These are phyloP conservation scores for Euproctis similis DNA, from an alignment of 2,888 invertebrate species.

Conservation along the genomic window DNA sequence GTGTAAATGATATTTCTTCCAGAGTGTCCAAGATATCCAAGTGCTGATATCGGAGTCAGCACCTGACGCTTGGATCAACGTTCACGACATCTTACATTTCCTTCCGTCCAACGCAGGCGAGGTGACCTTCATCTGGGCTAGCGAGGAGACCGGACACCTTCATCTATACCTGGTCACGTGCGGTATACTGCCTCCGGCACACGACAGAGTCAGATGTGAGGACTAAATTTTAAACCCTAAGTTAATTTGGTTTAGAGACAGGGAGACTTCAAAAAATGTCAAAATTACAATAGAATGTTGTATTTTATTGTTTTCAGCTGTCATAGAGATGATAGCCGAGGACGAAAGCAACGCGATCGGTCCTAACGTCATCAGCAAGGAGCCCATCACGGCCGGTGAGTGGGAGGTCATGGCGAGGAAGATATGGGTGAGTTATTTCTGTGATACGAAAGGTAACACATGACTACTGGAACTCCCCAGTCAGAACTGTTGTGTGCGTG, in stretches of 20 bases:
- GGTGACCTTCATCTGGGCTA: conserved; percentile 90
- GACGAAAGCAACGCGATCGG: conserved; percentile 53
- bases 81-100: conserved; percentile 92
- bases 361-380: conserved; percentile 81
- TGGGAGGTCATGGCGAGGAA: conserved; percentile 93
- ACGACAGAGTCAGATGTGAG: conserved; percentile 29
- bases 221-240: neutral
- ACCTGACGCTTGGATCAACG: conserved; percentile 94
- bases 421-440: conserved; percentile 79
- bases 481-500: too few species aligned
- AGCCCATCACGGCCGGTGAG: conserved; percentile 90
- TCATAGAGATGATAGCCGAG: conserved; percentile 59
- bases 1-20: too few species aligned
- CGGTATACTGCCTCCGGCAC: conserved; percentile 39
- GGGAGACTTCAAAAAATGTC: too few species aligned
- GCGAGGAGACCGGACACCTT: conserved; percentile 91
- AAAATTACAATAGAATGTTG: too few species aligned
- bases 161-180: conserved; percentile 90
- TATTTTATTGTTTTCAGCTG: conserved; percentile 29
- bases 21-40: conserved; percentile 48
- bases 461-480: neutral
- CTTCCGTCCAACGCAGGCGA: conserved; percentile 70
- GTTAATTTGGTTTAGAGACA: too few species aligned
- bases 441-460: too few species aligned
- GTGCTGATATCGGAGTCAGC: conserved; percentile 57